Evolutionary conservation across 2,113 vertebrate genomes (phyloP).

Genomic region (Corynorhinus townsendii): DNA sequence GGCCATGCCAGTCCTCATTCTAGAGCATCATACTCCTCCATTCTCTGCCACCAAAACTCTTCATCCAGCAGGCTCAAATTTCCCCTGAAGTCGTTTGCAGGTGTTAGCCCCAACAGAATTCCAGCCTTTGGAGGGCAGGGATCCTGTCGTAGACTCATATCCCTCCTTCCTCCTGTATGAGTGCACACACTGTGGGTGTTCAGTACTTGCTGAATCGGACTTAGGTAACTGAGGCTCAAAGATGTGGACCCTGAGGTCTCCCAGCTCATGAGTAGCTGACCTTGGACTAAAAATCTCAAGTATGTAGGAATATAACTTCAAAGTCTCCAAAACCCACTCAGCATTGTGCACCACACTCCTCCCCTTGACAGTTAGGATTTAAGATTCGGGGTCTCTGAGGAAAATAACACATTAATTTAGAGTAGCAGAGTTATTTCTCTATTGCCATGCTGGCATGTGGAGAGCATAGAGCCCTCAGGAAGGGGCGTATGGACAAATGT

Average conservation of each 20-base stretch:
- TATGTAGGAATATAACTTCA: neutral
- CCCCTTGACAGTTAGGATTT: neutral
- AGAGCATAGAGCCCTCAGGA: fast-evolving
- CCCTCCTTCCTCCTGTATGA: neutral
- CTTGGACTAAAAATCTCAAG: neutral
- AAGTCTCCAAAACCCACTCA: neutral
- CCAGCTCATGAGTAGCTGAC: neutral
- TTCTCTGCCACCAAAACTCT: neutral
- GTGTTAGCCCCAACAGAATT: neutral
- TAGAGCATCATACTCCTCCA: neutral
- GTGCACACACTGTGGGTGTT: no score
- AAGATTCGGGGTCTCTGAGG: neutral
- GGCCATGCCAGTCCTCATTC: neutral
- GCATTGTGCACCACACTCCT: neutral
- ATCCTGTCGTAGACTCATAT: neutral
- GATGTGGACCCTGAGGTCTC: neutral
- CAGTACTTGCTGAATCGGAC: neutral
- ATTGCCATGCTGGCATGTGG: no score
- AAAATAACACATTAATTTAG: neutral
- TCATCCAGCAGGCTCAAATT: neutral
- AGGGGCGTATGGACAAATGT: neutral
- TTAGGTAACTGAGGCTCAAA: neutral
- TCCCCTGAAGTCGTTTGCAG: neutral
- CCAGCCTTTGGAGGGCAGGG: neutral
- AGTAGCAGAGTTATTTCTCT: neutral